Percentiles rank a stretch among this genome's conserved stretches.
Evolutionary conservation across 2,888 invertebrate genomes (phyloP).

Genomic region (Thymelicus sylvestris): DNA sequence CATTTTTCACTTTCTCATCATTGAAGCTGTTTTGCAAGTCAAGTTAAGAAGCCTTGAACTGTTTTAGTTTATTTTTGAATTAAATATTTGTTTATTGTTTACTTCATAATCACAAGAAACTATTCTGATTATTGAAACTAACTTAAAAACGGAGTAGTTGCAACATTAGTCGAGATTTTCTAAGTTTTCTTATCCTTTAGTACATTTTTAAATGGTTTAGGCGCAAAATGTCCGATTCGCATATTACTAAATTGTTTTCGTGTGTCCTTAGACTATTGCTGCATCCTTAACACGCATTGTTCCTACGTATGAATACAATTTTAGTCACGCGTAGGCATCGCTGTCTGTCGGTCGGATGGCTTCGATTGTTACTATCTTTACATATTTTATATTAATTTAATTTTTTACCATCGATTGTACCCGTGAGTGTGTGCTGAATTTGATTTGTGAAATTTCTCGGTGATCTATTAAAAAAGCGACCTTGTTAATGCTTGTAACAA

Average conservation of each 20-base stretch:
- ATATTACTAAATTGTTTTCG: conserved; percentile 28
- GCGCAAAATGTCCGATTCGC: no score
- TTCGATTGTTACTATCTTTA: conserved; percentile 45
- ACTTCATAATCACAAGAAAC: not conserved
- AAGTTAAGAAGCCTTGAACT: not conserved
- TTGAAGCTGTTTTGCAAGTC: not conserved
- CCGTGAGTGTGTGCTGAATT: conserved; percentile 15
- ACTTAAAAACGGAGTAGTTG: not conserved
- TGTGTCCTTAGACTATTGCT: conserved; percentile 45
- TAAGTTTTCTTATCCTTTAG: not conserved
- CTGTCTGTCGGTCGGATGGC: conserved; percentile 64
- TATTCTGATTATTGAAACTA: not conserved
- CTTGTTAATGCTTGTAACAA: not conserved
- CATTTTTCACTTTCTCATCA: conserved; percentile 2
- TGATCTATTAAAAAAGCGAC: not conserved
- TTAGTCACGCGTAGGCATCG: conserved; percentile 75
- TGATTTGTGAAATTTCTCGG: conserved; percentile 9
- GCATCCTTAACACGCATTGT: conserved; percentile 58
- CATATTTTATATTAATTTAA: conserved; percentile 15
- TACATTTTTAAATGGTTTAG: not conserved
- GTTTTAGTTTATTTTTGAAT: not conserved
- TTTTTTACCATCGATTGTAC: not conserved
- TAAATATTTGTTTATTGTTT: not conserved
- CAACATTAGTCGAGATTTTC: not conserved
- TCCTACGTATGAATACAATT: conserved; percentile 56